A percentile compares a stretch with the other conserved stretches of the same genome.
Evolutionary conservation across 1,140 invertebrate genomes (phyloP).

Genomic region (Phymorhynchus buccinoides): DNA sequence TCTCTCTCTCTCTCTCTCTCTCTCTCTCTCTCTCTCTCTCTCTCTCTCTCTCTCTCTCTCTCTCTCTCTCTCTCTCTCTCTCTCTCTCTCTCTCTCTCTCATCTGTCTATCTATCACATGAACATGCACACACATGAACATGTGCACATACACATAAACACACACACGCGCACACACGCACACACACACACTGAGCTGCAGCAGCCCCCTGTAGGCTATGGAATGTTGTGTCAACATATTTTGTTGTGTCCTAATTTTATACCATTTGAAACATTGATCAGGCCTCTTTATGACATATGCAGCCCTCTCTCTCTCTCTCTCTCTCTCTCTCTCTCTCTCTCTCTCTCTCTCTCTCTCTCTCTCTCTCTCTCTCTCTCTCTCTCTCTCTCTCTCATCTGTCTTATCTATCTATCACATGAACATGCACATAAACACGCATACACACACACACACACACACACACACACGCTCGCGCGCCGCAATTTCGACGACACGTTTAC

Average conservation of each 20-base stretch:
- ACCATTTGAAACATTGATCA: too few relatives aligned
- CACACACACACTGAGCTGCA: not conserved
- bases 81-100: not conserved
- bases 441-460: not conserved
- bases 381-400: not conserved
- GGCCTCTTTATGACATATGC: too few relatives aligned
- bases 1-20: too few relatives aligned
- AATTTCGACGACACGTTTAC: too few relatives aligned
- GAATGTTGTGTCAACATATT: not conserved
- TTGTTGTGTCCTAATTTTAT: not conserved
- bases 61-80: too few relatives aligned
- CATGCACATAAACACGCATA: not conserved
- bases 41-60: not conserved
- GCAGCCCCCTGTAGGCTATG: not conserved
- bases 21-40: too few relatives aligned
- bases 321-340: too few relatives aligned
- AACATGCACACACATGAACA: not conserved
- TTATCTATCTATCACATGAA: not conserved
- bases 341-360: too few relatives aligned
- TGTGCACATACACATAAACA: not conserved
- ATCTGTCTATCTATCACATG: not conserved
- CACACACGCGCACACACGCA: constrained; percentile 7
- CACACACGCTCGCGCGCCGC: not conserved
- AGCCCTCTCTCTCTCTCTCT: too few relatives aligned
- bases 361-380: too few relatives aligned